Base-by-base conservation (phyloP, 23 tunicate genomes). In the Diplosoma virens region DNA sequence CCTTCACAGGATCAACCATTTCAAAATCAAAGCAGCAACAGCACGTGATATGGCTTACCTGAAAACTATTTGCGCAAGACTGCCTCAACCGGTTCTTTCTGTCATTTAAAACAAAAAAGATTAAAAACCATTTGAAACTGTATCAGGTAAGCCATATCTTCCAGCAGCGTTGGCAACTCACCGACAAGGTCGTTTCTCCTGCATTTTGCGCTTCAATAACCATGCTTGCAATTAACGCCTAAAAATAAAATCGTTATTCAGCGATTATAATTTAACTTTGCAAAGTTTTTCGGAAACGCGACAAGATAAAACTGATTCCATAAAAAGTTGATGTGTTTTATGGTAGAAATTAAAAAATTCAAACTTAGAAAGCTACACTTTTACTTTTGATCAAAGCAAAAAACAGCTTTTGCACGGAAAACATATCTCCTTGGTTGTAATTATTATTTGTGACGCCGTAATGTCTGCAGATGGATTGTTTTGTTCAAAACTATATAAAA, bases 91-190 rank as follows among this genome's bases (percentile, higher is more conserved):
- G 83, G 74, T 1, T 21, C 74, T 26, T 71, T 69, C 83, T 79
- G 74, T 36, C 35, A 23, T 23, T 59, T 9, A 59, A 76, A 76
- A 50, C 11, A 58, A 73, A 29, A 47, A 66, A 66, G n/a, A n/a
- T n/a, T n/a, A 14, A 23, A 37, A 34, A 77, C 24, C 36, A 41
- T 25, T 33, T 45, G 30, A 25, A 1, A 14, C 32, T 32, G 41
- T 25, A 33, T 31, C 83, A 79, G 83, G 83, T 79, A 66, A 79
- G 83, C 85, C 85, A 80, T 80, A 67, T 45, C 50, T 32, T 45
- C 11, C 7, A 18, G 20, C 25, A 6, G 29, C 5, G 37, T 3
- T 35, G 27, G 52, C 22, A 59, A 64, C 74, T 79, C 1, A 79
- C 83, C 83, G 47, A 17, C 48, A 79, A 30, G 23, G 56, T 79